Conservation (phyloP, 2,888 invertebrate genomes). For the Oscheius sp. region DNA sequence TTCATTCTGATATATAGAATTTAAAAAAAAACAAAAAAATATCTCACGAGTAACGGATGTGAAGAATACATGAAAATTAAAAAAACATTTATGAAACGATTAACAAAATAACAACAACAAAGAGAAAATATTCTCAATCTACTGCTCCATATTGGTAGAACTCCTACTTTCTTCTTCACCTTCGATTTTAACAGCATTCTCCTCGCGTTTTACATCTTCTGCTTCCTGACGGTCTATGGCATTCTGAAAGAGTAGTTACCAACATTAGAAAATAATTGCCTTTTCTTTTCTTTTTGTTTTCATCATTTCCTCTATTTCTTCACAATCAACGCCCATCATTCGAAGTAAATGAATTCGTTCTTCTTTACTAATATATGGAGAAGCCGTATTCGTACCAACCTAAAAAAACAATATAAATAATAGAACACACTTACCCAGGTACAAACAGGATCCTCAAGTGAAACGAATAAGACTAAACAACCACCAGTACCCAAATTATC, state of each 20-base stretch:
- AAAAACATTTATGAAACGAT: too few relatives aligned
- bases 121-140: too few relatives aligned
- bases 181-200: too few relatives aligned
- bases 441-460: conserved; percentile 55
- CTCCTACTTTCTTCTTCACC: too few relatives aligned
- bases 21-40: neutral
- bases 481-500: conserved; percentile 45
- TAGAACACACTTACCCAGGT: conserved; percentile 46
- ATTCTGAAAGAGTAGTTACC: neutral
- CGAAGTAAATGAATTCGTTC: conserved; percentile 58
- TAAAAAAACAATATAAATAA: conserved; percentile 26
- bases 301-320: conserved; percentile 55
- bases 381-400: conserved; percentile 61
- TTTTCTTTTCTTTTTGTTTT: conserved; percentile 59
- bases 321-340: conserved; percentile 59
- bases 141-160: too few relatives aligned
- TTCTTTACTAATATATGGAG: conserved; percentile 61
- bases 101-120: too few relatives aligned
- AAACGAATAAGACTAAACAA: conserved; percentile 49
- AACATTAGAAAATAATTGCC: conserved; percentile 15
- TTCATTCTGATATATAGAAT: conserved; percentile 35
- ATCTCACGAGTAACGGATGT: too few relatives aligned
- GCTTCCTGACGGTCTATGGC: conserved; percentile 3
- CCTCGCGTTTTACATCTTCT: neutral
- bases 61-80: too few relatives aligned